A percentile compares a stretch with the other conserved stretches of the same genome.
phyloP scores from a whole-genome alignment of 2,113 vertebrate genomes.

The rat (Rattus norvegicus) region DNA sequence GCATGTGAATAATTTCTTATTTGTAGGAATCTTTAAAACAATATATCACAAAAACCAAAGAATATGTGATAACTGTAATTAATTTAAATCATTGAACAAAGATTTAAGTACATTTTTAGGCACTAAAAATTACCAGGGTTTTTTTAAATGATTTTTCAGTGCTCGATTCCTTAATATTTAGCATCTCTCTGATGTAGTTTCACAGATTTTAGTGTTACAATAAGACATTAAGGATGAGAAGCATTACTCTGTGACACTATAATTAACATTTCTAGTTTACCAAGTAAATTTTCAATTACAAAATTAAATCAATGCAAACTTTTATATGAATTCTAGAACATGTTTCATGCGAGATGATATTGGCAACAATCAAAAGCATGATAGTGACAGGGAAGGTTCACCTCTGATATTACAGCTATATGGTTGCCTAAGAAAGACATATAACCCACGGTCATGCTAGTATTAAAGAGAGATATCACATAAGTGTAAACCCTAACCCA shows the following conservation, averaged over 20 bases:
- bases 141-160: neutral
- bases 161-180: neutral
- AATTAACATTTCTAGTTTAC: constrained; percentile 4
- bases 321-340: neutral
- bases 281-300: neutral
- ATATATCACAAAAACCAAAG: neutral
- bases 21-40: neutral
- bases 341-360: neutral
- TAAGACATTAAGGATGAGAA: neutral
- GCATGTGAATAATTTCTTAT: neutral
- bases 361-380: neutral
- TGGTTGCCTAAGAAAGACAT: neutral
- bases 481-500: neutral
- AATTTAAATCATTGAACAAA: neutral
- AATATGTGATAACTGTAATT: neutral
- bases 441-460: neutral
- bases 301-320: neutral
- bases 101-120: neutral
- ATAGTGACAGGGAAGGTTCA: neutral
- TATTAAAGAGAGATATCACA: neutral
- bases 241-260: neutral
- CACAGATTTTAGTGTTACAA: neutral
- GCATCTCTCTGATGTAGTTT: neutral
- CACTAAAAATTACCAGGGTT: neutral
- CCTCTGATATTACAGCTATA: neutral